A percentile compares a stretch with the other conserved stretches of the same genome.
Evolutionary conservation across 1,140 invertebrate genomes (phyloP).

Genomic region (Nasonia giraulti): DNA sequence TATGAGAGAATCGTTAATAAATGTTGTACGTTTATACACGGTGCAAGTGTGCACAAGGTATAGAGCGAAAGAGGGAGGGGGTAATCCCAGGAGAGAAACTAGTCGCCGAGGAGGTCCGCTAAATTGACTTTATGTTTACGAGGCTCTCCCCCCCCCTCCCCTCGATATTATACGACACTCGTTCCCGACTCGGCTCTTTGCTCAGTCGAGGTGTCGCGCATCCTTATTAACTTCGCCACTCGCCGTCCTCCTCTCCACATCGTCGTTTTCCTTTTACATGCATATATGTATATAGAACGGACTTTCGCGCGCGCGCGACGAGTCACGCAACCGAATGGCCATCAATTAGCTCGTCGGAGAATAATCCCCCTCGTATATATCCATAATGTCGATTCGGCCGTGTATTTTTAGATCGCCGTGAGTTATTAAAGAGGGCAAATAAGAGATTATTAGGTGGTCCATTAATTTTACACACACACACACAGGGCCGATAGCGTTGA

Average conservation of each 20-base stretch:
- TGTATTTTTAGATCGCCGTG: constrained; percentile 29
- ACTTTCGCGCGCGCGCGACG: constrained; percentile 16
- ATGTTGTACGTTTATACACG: no score
- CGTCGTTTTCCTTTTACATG: background rate
- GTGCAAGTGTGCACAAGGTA: background rate
- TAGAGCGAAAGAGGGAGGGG: background rate
- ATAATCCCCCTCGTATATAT: constrained; percentile 23
- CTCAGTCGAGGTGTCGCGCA: constrained; percentile 56
- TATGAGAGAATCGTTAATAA: background rate
- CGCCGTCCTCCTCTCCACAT: background rate
- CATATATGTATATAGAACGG: background rate
- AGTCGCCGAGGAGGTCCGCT: constrained; percentile 66
- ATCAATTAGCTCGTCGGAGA: constrained; percentile 29
- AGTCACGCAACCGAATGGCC: constrained; percentile 32
- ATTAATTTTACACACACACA: background rate
- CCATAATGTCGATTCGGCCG: constrained; percentile 24
- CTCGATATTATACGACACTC: constrained; percentile 48
- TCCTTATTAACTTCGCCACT: constrained; percentile 53
- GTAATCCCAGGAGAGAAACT: background rate
- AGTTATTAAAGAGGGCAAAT: constrained; percentile 29
- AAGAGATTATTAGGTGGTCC: constrained; percentile 8
- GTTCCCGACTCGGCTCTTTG: constrained; percentile 40
- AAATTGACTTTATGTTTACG: constrained; percentile 69
- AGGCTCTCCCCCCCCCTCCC: constrained; percentile 43
- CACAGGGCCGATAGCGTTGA: background rate